Evolutionary conservation across 1,140 invertebrate genomes (phyloP).

Genomic region (Neodiprion fabricii): DNA sequence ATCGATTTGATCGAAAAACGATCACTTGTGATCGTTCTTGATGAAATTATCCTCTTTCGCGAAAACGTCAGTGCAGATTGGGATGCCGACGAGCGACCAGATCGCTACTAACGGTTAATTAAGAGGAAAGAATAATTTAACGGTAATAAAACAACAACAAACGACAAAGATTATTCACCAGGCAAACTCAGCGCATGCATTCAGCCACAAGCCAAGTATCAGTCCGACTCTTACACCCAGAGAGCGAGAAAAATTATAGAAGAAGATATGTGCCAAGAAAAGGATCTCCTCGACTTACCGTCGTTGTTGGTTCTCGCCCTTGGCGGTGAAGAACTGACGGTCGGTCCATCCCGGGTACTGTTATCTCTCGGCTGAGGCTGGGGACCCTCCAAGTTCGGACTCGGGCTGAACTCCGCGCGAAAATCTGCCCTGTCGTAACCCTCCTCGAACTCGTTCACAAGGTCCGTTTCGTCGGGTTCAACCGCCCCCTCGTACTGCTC

Average conservation of each 20-base stretch:
- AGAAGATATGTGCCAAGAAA: neutral
- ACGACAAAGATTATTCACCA: no score
- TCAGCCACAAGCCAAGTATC: no score
- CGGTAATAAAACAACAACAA: no score
- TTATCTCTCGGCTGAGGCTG: conserved; percentile 55
- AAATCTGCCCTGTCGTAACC: conserved; percentile 60
- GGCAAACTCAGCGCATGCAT: no score
- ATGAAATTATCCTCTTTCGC: no score
- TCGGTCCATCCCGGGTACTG: conserved; percentile 50
- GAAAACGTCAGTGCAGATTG: no score
- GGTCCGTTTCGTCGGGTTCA: conserved; percentile 74
- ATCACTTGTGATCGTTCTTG: no score
- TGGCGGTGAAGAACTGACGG: conserved; percentile 53
- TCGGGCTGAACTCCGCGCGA: conserved; percentile 59
- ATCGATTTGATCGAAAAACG: no score
- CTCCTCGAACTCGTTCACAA: conserved; percentile 59
- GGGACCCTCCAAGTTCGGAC: conserved; percentile 59
- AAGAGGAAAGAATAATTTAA: no score
- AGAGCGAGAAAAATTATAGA: neutral
- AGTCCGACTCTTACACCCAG: no score
- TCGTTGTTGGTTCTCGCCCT: conserved; percentile 55
- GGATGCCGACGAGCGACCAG: no score
- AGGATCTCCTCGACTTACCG: conserved; percentile 40
- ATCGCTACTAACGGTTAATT: no score
- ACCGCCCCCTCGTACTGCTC: conserved; percentile 76